Conservation (phyloP, 2,888 invertebrate species). For the Rhaphigaster nebulosa region DNA sequence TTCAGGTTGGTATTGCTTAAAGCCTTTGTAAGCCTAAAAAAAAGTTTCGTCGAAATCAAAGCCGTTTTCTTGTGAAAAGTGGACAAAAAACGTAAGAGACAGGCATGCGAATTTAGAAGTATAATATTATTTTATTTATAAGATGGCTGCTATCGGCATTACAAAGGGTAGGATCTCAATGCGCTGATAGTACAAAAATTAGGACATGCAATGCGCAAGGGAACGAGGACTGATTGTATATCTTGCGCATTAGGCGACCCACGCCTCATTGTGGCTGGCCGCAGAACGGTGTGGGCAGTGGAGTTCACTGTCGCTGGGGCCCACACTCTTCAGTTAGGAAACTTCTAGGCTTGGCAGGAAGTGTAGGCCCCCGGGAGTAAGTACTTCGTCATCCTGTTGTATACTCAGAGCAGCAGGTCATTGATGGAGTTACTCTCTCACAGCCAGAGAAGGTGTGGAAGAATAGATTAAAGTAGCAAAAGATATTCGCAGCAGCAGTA, state of each 20-base stretch:
- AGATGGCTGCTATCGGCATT: not conserved
- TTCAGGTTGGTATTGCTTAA: no score
- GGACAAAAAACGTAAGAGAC: no score
- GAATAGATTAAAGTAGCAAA: not conserved
- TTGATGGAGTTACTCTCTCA: not conserved
- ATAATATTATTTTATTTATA: no score
- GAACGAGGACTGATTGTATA: not conserved
- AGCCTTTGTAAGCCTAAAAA: no score
- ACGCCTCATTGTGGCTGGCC: not conserved
- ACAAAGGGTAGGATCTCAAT: not conserved
- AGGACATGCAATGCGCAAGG: not conserved
- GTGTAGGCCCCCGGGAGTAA: not conserved
- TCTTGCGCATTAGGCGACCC: not conserved
- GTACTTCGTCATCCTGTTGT: slow-evolving; percentile 5
- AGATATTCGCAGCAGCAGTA: not conserved
- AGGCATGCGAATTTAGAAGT: no score
- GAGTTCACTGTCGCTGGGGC: slow-evolving; percentile 17
- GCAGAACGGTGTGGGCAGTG: not conserved
- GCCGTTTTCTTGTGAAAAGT: no score
- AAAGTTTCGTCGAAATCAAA: no score
- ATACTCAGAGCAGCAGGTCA: not conserved
- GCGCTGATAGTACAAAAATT: not conserved
- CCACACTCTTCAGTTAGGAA: slow-evolving; percentile 40
- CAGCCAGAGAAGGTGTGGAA: not conserved
- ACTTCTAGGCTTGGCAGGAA: slow-evolving; percentile 44